phyloP scores from a whole-genome alignment of 2,888 invertebrate species.

The Belgica antarctica region DNA sequence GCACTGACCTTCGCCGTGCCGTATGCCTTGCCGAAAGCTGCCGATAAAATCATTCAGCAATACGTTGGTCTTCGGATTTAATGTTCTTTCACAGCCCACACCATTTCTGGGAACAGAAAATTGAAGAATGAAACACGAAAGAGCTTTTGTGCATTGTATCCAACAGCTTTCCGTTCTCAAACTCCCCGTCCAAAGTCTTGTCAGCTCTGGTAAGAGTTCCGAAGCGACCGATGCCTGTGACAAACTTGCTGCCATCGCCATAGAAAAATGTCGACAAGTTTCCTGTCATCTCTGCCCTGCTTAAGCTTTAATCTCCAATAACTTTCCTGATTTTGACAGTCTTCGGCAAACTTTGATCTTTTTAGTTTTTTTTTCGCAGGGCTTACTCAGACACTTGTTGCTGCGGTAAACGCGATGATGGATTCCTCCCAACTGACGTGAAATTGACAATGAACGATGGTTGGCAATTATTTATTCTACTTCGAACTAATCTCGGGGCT shows the following conservation, averaged over 20 bases:
- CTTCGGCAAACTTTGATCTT: not conserved
- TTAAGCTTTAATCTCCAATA: not conserved
- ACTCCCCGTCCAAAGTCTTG: not conserved
- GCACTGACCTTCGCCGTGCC: slow-evolving; percentile 53
- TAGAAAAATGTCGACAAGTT: not conserved
- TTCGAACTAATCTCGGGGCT: no score
- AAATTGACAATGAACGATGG: no score
- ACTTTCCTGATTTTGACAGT: not conserved
- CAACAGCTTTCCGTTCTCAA: not conserved
- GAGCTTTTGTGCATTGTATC: not conserved
- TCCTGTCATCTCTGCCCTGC: not conserved
- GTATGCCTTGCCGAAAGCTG: slow-evolving; percentile 47
- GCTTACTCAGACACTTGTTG: not conserved
- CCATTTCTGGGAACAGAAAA: not conserved
- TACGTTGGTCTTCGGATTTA: not conserved
- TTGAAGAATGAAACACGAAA: not conserved
- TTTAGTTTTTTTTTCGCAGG: no score
- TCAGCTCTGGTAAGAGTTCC: not conserved
- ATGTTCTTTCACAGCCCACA: not conserved
- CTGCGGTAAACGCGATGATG: no score
- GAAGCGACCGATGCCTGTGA: not conserved
- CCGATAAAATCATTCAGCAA: slow-evolving; percentile 1
- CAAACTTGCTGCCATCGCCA: slow-evolving; percentile 12
- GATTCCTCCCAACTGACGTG: no score
- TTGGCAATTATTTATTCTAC: no score